These are phyloP conservation scores for Bathynomus jamesi DNA, from an alignment of 1,140 invertebrate genomes.

Conservation along the genomic window DNA sequence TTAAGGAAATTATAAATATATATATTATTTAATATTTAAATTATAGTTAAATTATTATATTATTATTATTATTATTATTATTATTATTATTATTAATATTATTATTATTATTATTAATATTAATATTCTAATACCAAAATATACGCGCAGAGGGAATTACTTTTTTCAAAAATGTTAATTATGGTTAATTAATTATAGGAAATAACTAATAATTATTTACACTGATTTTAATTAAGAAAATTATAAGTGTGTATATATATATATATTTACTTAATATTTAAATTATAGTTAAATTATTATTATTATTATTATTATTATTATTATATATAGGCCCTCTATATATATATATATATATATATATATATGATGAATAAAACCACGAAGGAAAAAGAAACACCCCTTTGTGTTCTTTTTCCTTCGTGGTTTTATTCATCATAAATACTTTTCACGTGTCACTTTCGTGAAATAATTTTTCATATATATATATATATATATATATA, in stretches of 20 bases:
- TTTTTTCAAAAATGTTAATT: no score
- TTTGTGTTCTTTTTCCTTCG: no score
- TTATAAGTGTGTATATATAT: not conserved
- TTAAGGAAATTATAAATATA: not conserved
- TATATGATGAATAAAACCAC: no score
- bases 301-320: slow-evolving; percentile 3
- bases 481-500: no score
- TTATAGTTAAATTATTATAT: not conserved
- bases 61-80: slow-evolving; percentile 3
- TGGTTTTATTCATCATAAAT: no score
- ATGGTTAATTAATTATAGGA: no score
- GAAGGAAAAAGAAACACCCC: no score
- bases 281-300: not conserved
- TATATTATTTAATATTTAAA: not conserved
- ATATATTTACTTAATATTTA: not conserved
- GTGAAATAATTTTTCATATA: no score
- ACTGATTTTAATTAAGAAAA: not conserved
- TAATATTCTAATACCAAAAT: not conserved
- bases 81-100: slow-evolving; percentile 1
- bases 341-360: no score
- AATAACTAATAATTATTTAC: not conserved
- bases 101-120: not conserved
- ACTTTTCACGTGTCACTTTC: no score
- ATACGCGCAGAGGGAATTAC: no score
- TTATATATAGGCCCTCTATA: no score